Conservation (phyloP, 2,113 vertebrate genomes). For the Calypte anna region DNA sequence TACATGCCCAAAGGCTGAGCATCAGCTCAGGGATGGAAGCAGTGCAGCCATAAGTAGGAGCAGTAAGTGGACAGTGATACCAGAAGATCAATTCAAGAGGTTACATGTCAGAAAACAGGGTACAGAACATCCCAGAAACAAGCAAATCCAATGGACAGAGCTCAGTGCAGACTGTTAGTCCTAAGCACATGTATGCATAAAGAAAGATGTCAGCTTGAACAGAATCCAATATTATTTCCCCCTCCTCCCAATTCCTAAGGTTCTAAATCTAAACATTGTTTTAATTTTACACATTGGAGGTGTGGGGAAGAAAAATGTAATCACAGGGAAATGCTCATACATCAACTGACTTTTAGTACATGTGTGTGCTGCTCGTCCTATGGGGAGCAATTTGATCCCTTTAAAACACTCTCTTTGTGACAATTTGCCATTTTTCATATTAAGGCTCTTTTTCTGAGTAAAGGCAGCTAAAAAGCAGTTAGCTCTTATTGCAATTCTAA, state of each 20-base stretch:
- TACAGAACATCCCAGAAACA: neutral
- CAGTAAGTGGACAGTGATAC: rapidly evolving
- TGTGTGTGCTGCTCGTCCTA: neutral
- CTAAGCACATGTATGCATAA: neutral
- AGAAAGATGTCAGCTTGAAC: neutral
- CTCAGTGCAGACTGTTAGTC: neutral
- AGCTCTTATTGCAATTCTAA: neutral
- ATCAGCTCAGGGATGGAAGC: neutral
- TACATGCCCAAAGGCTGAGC: neutral
- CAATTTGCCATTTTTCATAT: neutral
- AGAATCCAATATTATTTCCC: neutral
- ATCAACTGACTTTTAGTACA: neutral
- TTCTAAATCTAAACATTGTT: neutral
- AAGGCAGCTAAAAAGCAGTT: neutral
- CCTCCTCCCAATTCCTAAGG: neutral
- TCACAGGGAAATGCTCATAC: neutral
- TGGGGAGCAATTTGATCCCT: neutral
- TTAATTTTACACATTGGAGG: neutral
- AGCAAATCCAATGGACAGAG: neutral
- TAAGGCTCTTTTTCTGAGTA: neutral
- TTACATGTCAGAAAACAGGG: neutral
- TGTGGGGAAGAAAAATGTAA: neutral
- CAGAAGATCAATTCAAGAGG: neutral
- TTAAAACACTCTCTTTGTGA: neutral
- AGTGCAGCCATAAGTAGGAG: neutral